phyloP scores from a whole-genome alignment of 1,140 invertebrate genomes.

The Copidosoma floridanum region DNA sequence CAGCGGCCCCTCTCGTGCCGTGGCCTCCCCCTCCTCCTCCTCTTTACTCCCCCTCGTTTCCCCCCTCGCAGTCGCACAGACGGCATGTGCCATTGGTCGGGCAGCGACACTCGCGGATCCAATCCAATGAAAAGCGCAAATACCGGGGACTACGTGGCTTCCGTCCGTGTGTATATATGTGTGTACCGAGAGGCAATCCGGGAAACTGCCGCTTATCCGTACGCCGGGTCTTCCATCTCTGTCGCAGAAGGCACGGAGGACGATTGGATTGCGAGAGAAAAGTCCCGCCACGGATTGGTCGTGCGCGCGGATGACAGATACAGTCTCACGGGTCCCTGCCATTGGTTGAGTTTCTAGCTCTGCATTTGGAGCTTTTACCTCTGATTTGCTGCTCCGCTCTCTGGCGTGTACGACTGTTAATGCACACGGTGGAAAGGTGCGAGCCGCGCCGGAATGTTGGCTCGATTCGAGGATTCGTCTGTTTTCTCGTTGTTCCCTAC shows the following conservation, averaged over 20 bases:
- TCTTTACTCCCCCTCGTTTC: neutral
- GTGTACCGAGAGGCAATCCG: no score
- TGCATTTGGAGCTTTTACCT: no score
- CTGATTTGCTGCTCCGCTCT: no score
- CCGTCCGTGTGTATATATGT: no score
- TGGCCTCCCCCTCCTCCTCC: constrained; percentile 31
- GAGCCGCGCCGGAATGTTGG: neutral
- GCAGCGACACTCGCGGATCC: constrained; percentile 40
- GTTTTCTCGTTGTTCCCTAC: neutral
- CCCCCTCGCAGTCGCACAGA: constrained; percentile 26
- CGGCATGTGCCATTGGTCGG: constrained; percentile 45
- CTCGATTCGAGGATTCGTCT: no score
- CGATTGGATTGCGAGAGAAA: constrained; percentile 11
- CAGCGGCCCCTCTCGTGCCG: neutral
- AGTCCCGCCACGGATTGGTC: constrained; percentile 13
- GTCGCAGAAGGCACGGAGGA: constrained; percentile 1
- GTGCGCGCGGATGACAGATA: no score
- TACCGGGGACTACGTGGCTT: no score
- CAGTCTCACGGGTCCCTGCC: constrained; percentile 1
- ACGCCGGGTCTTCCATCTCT: no score
- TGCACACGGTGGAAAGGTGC: neutral
- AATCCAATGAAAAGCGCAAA: constrained; percentile 47
- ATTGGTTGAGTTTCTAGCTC: constrained; percentile 24
- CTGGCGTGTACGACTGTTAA: no score
- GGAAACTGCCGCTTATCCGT: constrained; percentile 38